phyloP scores from a whole-genome alignment of 2,113 vertebrate species.

The Syrmaticus mikado region DNA sequence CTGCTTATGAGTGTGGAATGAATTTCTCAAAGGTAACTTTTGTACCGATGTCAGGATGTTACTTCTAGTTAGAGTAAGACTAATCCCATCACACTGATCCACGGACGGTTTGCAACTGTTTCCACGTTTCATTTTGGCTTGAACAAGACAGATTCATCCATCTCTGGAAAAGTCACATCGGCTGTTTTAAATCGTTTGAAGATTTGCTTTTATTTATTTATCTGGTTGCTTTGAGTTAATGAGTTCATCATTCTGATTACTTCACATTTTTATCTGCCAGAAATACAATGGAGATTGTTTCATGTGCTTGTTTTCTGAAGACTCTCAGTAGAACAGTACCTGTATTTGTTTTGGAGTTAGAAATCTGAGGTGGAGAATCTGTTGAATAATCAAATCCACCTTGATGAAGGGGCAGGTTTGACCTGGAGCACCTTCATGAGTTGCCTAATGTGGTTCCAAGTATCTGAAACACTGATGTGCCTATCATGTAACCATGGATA shows the following conservation, averaged over 20 bases:
- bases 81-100: background rate
- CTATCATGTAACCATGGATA: background rate
- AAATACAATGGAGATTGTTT: background rate
- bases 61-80: background rate
- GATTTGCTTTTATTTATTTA: slow-evolving; percentile 7
- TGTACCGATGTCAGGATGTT: background rate
- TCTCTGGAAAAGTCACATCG: slow-evolving; percentile 4
- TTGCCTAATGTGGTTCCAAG: background rate
- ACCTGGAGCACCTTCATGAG: background rate
- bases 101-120: background rate
- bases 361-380: slow-evolving; percentile 10
- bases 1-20: background rate
- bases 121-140: slow-evolving; percentile 16
- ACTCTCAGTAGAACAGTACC: background rate
- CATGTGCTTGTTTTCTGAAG: background rate
- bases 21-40: background rate
- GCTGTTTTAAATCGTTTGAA: background rate
- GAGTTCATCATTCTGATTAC: background rate
- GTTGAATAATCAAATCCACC: background rate
- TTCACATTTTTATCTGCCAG: background rate
- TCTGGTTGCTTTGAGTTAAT: background rate
- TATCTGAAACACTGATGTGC: background rate
- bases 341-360: slow-evolving; percentile 4
- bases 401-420: background rate
- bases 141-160: background rate